Base-by-base conservation (phyloP, 2,113 vertebrate genomes). In the Drymodes brunneopygia region DNA sequence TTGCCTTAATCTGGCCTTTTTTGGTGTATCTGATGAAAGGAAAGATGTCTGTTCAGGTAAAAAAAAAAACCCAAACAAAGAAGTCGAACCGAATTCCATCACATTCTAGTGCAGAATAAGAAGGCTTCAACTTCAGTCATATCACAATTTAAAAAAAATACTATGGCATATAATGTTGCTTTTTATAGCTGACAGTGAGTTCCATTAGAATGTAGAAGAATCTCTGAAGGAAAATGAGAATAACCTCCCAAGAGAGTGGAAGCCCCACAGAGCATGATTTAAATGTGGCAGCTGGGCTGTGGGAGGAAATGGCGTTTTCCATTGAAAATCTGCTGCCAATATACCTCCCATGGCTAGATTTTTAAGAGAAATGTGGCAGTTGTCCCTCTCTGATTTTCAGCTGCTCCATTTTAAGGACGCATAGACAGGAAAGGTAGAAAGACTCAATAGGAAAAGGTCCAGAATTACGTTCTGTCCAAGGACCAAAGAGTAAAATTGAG, bases 261-360 rank as follows among this genome's bases (percentile, higher is more conserved):
- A 97, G 78, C 94, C 91, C 93, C 92, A 88, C 90, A 94, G 88
- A 94, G 88, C 72, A 91, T 66, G 71, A 77, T 95, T 93, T 91
- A 92, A 93, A 92, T 79, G 91, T 86, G 84, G 90, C 97, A 97
- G 88, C 83, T 97, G 94, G 70, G 73, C 15, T 92, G 91, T 96
- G 91, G 95, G 96, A 94, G 92, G 94, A 89, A 96, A 97, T 57
- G 82, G 89, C 60, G 0, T 78, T 94, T 96, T 83, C 85, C 91
- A 94, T 81, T 94, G 88, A 95, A 94, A 94, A 92, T 81, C 85
- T 95, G 69, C 89, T 96, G 87, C 80, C 92, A 95, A 12, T 71
- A 91, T 84, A 92, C 45, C 91, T 94, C 82, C 84, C 73, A 33
- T 90, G 89, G 88, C 51, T 81, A 64, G 13, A 83, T 87, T 84